Evolutionary conservation across 2,888 invertebrate genomes (phyloP).

Genomic region (Aelia acuminata): DNA sequence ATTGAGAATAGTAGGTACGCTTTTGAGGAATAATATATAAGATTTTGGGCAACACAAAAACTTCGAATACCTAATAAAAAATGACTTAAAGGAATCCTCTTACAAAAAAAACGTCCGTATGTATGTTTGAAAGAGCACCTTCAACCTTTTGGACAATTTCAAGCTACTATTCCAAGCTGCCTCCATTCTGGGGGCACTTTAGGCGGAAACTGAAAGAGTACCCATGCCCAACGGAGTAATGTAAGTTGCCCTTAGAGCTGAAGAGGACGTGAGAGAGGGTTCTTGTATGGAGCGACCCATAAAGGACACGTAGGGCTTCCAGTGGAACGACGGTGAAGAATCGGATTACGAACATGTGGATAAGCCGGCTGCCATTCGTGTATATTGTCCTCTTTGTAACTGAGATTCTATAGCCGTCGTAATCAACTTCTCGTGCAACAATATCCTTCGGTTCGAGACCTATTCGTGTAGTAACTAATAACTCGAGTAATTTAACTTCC

Average conservation of each 20-base stretch:
- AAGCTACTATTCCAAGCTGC: background rate
- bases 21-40: too few species aligned
- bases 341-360: slow-evolving; percentile 16
- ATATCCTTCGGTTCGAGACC: background rate
- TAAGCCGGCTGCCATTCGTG: background rate
- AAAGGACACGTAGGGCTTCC: background rate
- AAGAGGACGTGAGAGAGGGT: background rate
- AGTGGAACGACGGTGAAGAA: background rate
- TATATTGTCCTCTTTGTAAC: slow-evolving; percentile 2
- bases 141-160: too few species aligned
- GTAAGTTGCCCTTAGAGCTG: background rate
- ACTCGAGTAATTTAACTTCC: background rate
- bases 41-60: too few species aligned
- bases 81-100: background rate
- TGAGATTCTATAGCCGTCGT: background rate
- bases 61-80: background rate
- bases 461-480: background rate
- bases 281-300: background rate
- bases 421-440: background rate
- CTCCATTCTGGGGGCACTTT: background rate
- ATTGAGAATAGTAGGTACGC: too few species aligned
- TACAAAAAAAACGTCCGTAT: background rate
- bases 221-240: background rate
- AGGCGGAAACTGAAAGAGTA: background rate
- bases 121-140: background rate